Conservation (phyloP, 2,113 vertebrate genomes). For the Cariama cristata region DNA sequence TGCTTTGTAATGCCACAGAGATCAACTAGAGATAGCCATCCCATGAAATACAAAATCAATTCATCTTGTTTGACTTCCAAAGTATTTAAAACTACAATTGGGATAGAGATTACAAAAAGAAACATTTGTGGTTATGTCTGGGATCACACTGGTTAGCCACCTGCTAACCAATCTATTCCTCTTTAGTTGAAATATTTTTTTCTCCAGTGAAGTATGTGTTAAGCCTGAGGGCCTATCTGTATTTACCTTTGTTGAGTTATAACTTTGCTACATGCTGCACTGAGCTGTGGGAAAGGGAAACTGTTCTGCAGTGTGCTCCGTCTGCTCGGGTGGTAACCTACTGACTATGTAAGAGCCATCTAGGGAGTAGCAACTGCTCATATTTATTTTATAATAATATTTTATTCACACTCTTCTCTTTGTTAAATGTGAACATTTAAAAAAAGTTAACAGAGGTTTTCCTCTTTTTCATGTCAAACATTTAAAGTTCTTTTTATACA, state of each 20-base stretch:
- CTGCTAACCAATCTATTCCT: constrained; percentile 54
- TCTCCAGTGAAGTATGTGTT: background rate
- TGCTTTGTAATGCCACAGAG: background rate
- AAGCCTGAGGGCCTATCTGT: background rate
- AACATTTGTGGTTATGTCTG: constrained; percentile 9
- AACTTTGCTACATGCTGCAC: background rate
- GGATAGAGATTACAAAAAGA: constrained; percentile 17
- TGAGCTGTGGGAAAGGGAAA: background rate
- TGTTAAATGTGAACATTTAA: background rate
- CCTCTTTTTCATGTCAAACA: background rate
- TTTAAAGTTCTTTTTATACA: background rate
- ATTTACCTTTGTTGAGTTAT: background rate
- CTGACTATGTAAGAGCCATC: background rate
- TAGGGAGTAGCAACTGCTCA: background rate
- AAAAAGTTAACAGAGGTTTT: background rate
- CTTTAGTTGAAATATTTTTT: constrained; percentile 17
- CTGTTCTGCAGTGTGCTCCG: background rate
- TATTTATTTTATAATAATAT: constrained; percentile 6
- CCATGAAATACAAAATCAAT: background rate
- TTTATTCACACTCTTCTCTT: background rate
- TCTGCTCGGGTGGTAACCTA: background rate
- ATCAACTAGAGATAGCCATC: background rate
- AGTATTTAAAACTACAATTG: constrained; percentile 34
- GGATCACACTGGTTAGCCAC: constrained; percentile 54
- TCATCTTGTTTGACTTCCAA: constrained; percentile 22